Percentiles rank a stretch among this genome's conserved stretches.
phyloP scores from a whole-genome alignment of 2,113 vertebrate genomes.

The Lucifuga dentata region DNA sequence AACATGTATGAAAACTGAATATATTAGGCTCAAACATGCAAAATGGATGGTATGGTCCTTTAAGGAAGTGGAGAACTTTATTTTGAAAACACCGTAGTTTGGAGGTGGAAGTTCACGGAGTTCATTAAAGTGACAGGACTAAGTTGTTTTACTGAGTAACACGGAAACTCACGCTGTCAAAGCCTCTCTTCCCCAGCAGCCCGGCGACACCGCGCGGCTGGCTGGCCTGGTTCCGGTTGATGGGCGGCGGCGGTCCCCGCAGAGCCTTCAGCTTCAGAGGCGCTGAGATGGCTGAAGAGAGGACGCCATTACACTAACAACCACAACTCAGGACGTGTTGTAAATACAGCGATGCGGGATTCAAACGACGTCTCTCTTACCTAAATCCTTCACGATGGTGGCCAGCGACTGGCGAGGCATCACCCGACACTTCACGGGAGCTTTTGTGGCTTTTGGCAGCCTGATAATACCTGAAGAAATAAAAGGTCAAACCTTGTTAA shows the following conservation, averaged over 20 bases:
- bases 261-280: constrained; percentile 92
- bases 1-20: too few species aligned
- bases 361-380: too few species aligned
- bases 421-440: constrained; percentile 86
- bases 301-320: constrained; percentile 3
- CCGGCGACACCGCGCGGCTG: constrained; percentile 86
- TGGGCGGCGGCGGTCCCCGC: constrained; percentile 90
- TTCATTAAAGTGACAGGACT: too few species aligned
- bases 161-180: constrained; percentile 89
- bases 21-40: too few species aligned
- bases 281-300: constrained; percentile 86
- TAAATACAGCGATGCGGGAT: too few species aligned
- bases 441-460: constrained; percentile 92
- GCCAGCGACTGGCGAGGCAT: constrained; percentile 87
- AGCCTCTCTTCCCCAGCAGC: constrained; percentile 90
- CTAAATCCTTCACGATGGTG: constrained; percentile 91
- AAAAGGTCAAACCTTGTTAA: not conserved
- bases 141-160: too few species aligned
- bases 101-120: too few species aligned
- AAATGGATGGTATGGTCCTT: too few species aligned
- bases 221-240: constrained; percentile 92
- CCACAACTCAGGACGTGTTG: too few species aligned
- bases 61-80: too few species aligned
- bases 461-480: constrained; percentile 87
- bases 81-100: too few species aligned